Percentiles rank a stretch among this genome's conserved stretches.
Evolutionary conservation across 2,888 invertebrate genomes (phyloP).

Genomic region (Palloptera scutellata): DNA sequence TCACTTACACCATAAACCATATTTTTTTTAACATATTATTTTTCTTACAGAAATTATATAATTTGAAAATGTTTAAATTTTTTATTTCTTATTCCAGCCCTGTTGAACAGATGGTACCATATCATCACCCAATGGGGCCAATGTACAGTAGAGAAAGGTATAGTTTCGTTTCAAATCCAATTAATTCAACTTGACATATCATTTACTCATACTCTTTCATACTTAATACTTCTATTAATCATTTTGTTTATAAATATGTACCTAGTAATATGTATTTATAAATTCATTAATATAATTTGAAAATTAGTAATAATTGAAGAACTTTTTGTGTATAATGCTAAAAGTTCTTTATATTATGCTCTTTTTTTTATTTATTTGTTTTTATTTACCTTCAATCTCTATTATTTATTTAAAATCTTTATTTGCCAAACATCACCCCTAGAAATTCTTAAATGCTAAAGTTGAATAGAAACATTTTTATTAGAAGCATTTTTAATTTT

Average conservation of each 20-base stretch:
- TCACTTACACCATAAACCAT: neutral
- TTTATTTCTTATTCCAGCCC: constrained; percentile 62
- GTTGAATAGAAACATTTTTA: no score
- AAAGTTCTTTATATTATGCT: no score
- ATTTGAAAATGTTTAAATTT: constrained; percentile 25
- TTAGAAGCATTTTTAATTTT: no score
- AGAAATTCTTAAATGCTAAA: no score
- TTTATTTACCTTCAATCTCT: no score
- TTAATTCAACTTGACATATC: neutral
- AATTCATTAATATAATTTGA: no score
- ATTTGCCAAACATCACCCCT: no score
- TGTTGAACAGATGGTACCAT: constrained; percentile 66
- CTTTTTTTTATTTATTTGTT: no score
- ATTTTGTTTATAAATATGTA: neutral
- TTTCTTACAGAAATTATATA: constrained; percentile 17
- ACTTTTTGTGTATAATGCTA: no score
- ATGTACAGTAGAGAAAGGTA: constrained; percentile 66
- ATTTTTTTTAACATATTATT: neutral
- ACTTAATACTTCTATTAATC: neutral
- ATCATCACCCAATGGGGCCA: constrained; percentile 66
- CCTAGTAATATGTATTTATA: no score
- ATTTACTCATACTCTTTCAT: neutral
- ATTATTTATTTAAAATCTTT: no score
- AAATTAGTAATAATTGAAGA: no score
- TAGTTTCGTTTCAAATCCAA: constrained; percentile 37